These are phyloP conservation scores for Pterostichus niger DNA, from an alignment of 2,888 invertebrate genomes.

Conservation along the genomic window DNA sequence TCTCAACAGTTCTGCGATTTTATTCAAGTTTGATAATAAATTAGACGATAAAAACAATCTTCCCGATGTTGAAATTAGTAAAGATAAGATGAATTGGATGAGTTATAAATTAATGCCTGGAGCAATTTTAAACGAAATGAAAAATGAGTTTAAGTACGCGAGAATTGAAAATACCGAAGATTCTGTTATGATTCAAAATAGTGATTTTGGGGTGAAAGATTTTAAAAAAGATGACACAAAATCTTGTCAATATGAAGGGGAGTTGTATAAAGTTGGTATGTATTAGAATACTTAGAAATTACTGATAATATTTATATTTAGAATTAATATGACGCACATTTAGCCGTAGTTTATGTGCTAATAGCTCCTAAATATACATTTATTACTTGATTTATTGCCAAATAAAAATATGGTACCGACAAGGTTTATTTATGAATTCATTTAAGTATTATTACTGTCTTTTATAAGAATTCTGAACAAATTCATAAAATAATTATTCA, in stretches of 20 bases:
- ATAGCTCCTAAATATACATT: constrained; percentile 10
- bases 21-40: constrained; percentile 75
- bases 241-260: constrained; percentile 74
- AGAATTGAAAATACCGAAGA: constrained; percentile 74
- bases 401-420: too few relatives aligned
- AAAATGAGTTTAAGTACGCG: constrained; percentile 72
- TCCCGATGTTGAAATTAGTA: constrained; percentile 76
- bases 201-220: constrained; percentile 55
- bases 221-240: constrained; percentile 65
- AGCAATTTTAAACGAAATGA: constrained; percentile 72
- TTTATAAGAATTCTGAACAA: not conserved
- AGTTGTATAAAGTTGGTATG: constrained; percentile 70
- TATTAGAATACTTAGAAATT: not conserved
- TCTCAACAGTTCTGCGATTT: constrained; percentile 75
- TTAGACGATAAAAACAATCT: constrained; percentile 73
- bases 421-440: not conserved
- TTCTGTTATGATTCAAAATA: constrained; percentile 71
- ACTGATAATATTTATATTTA: constrained; percentile 22
- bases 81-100: constrained; percentile 76
- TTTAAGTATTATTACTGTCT: constrained; percentile 15
- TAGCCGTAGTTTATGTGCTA: not conserved
- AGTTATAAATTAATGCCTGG: constrained; percentile 75
- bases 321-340: not conserved
- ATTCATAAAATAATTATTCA: too few relatives aligned
- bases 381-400: constrained; percentile 18